Evolutionary conservation across 2,797 vertebrate species (phyloP), one percentile per base, ranked within the genome.

Genomic region (Cheirogaleus major): DNA sequence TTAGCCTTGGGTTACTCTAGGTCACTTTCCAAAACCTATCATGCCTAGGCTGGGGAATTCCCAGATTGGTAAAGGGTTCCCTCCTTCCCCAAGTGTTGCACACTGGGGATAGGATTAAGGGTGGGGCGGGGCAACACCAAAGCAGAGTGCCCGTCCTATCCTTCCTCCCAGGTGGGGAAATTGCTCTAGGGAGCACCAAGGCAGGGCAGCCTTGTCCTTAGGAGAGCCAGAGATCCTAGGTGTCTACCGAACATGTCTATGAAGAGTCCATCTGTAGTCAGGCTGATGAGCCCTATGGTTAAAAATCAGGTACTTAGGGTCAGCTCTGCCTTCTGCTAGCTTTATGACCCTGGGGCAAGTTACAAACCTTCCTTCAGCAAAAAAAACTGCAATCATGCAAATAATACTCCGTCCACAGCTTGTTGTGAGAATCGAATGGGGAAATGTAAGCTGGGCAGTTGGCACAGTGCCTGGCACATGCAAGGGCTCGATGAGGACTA

Each of bases 351-450:
- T 0, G 23, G n/a, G 48, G 43, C 35, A 93, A 89, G 69, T 86
- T n/a, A 76, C 80, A 92, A 81, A 65, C 50, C 50, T 73, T 73
- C 78, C 79, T 83, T 83, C 27, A 61, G 38, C 80, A 52, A 17
- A 91, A 63, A 87, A 95, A 89, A 72, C 11, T 23, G 13, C 89
- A 89, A 23, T 50, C 83, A 85, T 65, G 83, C 85, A 96, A 89
- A 76, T 38, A 83, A 32, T 4, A 20, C 38, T 30, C 43, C 4
- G 48, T 35, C 67, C 38, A 22, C 12, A 76, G 18, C 30, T 72
- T 75, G 11, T 5, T 13, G 1, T 35, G 41, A 88, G 18, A 25
- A 48, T 4, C 2, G 4, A 59, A 32, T 25, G 17, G 48, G 17
- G 32, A 61, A 41, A 32, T 0, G 3, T 67, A 22, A 30, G 38